Conservation (phyloP, 2,888 invertebrate species). For the Xestia c-nigrum region DNA sequence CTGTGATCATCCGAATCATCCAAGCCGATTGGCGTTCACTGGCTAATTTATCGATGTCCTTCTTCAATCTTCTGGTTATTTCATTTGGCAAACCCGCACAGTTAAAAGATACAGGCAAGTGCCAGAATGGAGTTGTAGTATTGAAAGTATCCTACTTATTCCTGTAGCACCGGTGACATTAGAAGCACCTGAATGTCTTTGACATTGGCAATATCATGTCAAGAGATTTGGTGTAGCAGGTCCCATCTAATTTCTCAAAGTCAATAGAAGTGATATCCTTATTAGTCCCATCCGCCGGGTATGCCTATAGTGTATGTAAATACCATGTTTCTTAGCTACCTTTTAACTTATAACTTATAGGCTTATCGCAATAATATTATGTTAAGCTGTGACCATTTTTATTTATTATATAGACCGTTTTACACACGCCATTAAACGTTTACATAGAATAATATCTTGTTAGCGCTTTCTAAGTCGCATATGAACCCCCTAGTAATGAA, state of each 20-base stretch:
- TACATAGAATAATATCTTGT: constrained; percentile 39
- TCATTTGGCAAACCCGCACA: neutral
- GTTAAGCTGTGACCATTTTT: constrained; percentile 40
- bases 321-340: constrained; percentile 2
- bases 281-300: neutral
- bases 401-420: constrained; percentile 25
- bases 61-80: neutral
- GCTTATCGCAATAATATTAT: constrained; percentile 45
- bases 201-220: neutral
- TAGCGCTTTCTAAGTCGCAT: constrained; percentile 30
- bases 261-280: neutral
- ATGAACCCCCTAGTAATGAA: constrained; percentile 35
- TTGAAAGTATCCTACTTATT: too few species aligned
- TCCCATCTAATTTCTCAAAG: neutral
- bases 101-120: neutral
- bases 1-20: neutral
- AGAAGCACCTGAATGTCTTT: neutral
- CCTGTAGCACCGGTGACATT: neutral
- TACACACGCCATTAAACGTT: constrained; percentile 25
- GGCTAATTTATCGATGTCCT: neutral
- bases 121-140: neutral
- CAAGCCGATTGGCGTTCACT: neutral
- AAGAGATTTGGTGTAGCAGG: neutral
- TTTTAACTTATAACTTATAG: constrained; percentile 22
- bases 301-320: neutral